phyloP scores from a whole-genome alignment of 2,888 invertebrate genomes.

The Carterocephalus palaemon region DNA sequence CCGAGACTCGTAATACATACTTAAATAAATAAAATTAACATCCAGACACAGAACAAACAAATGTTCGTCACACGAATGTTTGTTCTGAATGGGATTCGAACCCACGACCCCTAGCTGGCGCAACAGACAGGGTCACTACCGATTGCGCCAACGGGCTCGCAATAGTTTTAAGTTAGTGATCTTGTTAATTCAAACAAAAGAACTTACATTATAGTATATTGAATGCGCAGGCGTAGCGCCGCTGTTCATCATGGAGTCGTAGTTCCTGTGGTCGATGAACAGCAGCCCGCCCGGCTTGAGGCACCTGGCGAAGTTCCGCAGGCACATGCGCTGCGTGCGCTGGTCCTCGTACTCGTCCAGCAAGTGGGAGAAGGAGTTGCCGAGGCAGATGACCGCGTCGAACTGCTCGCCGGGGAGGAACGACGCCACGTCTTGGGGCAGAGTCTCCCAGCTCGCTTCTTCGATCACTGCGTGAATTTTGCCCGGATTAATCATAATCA shows the following conservation, averaged over 20 bases:
- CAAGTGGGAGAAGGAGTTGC: constrained; percentile 94
- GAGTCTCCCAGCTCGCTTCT: constrained; percentile 93
- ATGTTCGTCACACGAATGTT: too few relatives aligned
- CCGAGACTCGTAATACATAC: too few relatives aligned
- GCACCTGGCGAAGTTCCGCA: constrained; percentile 88
- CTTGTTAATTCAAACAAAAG: not conserved
- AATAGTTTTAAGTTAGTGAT: too few relatives aligned
- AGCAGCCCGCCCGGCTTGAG: constrained; percentile 91
- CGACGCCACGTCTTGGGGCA: constrained; percentile 84
- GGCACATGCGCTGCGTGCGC: constrained; percentile 86
- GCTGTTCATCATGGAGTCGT: constrained; percentile 87
- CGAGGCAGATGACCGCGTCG: constrained; percentile 93
- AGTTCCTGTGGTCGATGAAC: constrained; percentile 93
- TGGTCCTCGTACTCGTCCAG: constrained; percentile 89
- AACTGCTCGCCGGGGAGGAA: constrained; percentile 82
- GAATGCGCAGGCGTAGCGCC: constrained; percentile 90
- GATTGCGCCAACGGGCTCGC: too few relatives aligned
- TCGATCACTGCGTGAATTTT: constrained; percentile 86
- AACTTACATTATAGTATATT: constrained; percentile 92
- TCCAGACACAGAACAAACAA: too few relatives aligned
- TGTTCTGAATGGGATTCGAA: too few relatives aligned
- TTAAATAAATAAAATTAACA: too few relatives aligned
- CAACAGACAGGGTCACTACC: too few relatives aligned
- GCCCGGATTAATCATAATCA: too few relatives aligned
- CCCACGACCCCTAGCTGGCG: too few relatives aligned